Percentiles rank a stretch among this genome's conserved stretches.
phyloP scores from a whole-genome alignment of 2,888 invertebrate species.

The Drosophila paranaensis region DNA sequence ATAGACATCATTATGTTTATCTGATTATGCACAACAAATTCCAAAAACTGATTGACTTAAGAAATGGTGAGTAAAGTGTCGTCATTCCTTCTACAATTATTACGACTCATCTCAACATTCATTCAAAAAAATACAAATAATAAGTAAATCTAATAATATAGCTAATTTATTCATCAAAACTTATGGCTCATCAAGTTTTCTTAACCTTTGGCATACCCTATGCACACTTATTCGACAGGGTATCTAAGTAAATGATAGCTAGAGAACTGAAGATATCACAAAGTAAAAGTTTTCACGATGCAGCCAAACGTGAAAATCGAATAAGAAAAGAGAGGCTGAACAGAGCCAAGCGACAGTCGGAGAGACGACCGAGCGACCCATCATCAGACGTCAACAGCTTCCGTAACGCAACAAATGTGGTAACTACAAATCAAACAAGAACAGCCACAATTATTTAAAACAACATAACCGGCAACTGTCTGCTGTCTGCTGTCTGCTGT shows the following conservation, averaged over 20 bases:
- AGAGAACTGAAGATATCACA: constrained; percentile 50
- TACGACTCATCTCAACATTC: too few species aligned
- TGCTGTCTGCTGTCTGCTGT: neutral
- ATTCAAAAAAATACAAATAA: too few species aligned
- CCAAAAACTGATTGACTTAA: too few species aligned
- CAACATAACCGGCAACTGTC: constrained; percentile 47
- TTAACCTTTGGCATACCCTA: neutral
- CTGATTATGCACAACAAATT: too few species aligned
- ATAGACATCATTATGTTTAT: too few species aligned
- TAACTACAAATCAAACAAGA: constrained; percentile 74
- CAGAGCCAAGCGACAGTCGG: neutral
- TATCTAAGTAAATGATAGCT: constrained; percentile 19
- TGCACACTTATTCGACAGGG: neutral
- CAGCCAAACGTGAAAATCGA: constrained; percentile 59
- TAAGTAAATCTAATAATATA: too few species aligned
- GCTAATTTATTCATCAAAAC: neutral
- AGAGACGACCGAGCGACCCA: constrained; percentile 4
- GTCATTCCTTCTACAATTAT: too few species aligned
- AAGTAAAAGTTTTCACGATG: constrained; percentile 74
- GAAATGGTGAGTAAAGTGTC: too few species aligned
- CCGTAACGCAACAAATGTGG: constrained; percentile 66
- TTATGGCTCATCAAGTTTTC: too few species aligned
- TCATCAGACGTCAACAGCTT: constrained; percentile 52
- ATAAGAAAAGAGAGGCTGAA: constrained; percentile 36
- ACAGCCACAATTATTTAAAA: constrained; percentile 54